A percentile compares a stretch with the other conserved stretches of the same genome.
These are phyloP conservation scores for Gopherus evgoodei DNA, from an alignment of 2,113 vertebrate genomes.

Conservation along the genomic window DNA sequence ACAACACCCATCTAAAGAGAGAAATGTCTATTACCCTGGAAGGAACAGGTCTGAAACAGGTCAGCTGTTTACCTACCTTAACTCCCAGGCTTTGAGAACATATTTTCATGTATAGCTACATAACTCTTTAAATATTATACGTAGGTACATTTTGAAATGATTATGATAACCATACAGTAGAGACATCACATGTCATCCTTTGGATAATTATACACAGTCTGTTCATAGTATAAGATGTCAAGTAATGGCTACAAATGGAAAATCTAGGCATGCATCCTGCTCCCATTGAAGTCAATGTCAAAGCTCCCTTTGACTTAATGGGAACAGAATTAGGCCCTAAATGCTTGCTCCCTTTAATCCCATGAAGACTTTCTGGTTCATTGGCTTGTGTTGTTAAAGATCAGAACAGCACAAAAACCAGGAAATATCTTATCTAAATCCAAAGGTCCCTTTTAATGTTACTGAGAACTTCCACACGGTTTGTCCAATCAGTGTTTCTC, in stretches of 20 bases:
- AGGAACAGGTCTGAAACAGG: too few relatives aligned
- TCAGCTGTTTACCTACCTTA: too few relatives aligned
- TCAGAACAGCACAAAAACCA: not conserved
- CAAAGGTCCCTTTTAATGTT: constrained; percentile 28
- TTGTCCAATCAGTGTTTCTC: not conserved
- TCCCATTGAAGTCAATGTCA: not conserved
- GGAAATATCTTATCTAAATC: not conserved
- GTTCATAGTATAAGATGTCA: not conserved
- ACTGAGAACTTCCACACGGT: not conserved
- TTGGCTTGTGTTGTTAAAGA: not conserved
- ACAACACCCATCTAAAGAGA: too few relatives aligned
- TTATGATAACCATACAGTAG: too few relatives aligned
- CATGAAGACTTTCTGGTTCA: not conserved
- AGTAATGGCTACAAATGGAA: not conserved
- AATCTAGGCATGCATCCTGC: not conserved
- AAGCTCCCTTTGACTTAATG: not conserved
- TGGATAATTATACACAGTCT: not conserved
- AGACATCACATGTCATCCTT: too few relatives aligned
- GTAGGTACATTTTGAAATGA: too few relatives aligned
- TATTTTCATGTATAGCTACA: too few relatives aligned
- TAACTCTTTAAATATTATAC: too few relatives aligned
- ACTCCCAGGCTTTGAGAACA: too few relatives aligned
- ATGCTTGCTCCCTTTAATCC: not conserved
- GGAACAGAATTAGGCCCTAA: not conserved
- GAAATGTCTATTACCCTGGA: too few relatives aligned